Percentiles rank a stretch among this genome's conserved stretches.
These are phyloP conservation scores for Drosophila sulfurigaster DNA, from an alignment of 1,140 invertebrate species.

Conservation along the genomic window DNA sequence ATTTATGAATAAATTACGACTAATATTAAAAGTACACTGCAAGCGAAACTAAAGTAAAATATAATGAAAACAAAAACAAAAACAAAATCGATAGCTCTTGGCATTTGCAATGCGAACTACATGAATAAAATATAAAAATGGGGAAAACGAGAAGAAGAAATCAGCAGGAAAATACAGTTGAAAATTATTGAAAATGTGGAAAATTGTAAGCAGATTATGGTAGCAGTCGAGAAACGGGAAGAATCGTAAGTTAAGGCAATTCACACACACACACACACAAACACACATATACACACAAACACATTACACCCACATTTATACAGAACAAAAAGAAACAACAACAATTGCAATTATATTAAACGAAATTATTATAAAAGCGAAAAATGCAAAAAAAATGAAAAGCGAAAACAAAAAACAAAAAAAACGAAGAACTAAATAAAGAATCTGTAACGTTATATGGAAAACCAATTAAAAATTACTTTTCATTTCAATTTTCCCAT, in stretches of 20 bases:
- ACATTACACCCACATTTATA: constrained; percentile 31
- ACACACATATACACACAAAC: constrained; percentile 39
- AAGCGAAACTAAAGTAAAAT: constrained; percentile 45
- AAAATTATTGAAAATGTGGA: constrained; percentile 42
- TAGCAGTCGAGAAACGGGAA: constrained; percentile 36
- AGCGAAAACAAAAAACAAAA: constrained; percentile 48
- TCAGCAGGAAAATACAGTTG: constrained; percentile 34
- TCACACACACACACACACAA: constrained; percentile 46
- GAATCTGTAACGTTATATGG: constrained; percentile 85
- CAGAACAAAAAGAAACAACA: constrained; percentile 37
- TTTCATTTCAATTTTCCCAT: constrained; percentile 20
- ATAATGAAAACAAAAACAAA: constrained; percentile 39
- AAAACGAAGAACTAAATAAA: constrained; percentile 73
- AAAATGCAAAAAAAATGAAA: constrained; percentile 69
- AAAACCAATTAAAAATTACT: constrained; percentile 54
- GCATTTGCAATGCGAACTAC: constrained; percentile 35
- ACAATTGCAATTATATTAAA: constrained; percentile 82
- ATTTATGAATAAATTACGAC: constrained; percentile 79
- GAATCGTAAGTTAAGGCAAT: constrained; percentile 73
- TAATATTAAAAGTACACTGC: constrained; percentile 62
- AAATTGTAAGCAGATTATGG: constrained; percentile 52
- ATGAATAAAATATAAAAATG: background rate
- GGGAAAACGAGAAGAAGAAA: constrained; percentile 11
- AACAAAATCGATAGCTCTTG: constrained; percentile 34
- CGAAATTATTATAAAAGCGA: constrained; percentile 77